phyloP scores from a whole-genome alignment of 2,113 vertebrate genomes.

The Meriones unguiculatus region DNA sequence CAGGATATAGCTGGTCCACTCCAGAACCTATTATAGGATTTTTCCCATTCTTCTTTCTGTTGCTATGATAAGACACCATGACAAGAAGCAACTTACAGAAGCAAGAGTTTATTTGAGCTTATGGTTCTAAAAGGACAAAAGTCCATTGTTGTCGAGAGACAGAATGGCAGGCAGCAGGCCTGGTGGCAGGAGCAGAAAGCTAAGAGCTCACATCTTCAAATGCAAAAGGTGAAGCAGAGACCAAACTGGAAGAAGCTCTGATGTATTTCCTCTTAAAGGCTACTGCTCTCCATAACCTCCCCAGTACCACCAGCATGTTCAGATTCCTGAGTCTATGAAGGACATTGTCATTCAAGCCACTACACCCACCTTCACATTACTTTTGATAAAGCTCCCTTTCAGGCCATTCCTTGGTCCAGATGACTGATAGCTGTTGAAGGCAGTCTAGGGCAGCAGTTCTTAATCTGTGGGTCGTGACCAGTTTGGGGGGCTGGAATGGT shows the following conservation, averaged over 20 bases:
- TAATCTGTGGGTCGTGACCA: neutral
- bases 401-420: neutral
- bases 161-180: neutral
- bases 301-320: too few relatives aligned
- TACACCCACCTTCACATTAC: fast-evolving
- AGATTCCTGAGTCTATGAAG: neutral
- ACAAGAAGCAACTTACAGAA: neutral
- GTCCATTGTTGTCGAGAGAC: neutral
- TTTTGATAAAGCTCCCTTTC: neutral
- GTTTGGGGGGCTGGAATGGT: neutral
- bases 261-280: neutral
- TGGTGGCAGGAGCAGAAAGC: neutral
- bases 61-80: neutral
- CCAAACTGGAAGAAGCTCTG: neutral
- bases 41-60: neutral
- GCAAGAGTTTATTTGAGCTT: neutral
- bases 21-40: fast-evolving
- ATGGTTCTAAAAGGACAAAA: neutral
- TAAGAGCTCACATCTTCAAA: neutral
- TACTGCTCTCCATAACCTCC: neutral
- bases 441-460: neutral
- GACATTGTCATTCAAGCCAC: neutral
- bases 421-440: neutral
- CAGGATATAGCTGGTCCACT: too few relatives aligned
- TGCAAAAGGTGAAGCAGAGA: neutral